Percentiles rank a stretch among this genome's conserved stretches.
Conservation (phyloP, 37 sponge, comb jelly and placozoan genomes). For the Hexactinellida sp. region DNA sequence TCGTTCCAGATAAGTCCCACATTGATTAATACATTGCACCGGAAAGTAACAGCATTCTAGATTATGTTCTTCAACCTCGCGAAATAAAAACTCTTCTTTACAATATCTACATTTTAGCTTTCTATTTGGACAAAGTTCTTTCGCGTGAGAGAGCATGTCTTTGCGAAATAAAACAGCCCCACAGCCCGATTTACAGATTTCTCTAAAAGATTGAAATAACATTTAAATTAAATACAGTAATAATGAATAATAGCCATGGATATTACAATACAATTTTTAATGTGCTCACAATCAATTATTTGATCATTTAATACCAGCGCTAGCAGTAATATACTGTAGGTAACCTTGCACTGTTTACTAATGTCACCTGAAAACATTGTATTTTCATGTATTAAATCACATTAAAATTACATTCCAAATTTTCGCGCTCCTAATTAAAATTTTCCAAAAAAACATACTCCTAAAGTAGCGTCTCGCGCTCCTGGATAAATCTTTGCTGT, state of each 20-base stretch:
- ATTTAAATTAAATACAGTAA: background rate
- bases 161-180: background rate
- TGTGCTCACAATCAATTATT: background rate
- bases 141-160: background rate
- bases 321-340: too few relatives aligned
- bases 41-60: background rate
- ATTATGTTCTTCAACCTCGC: background rate
- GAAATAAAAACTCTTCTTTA: background rate
- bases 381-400: too few relatives aligned
- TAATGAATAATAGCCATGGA: background rate
- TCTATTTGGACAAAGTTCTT: conserved; percentile 2
- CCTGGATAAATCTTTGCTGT: too few relatives aligned
- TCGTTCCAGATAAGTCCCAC: background rate
- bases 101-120: conserved; percentile 2
- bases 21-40: background rate
- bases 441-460: too few relatives aligned
- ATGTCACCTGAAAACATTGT: too few relatives aligned
- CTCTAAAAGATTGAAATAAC: background rate
- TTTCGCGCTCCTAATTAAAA: too few relatives aligned
- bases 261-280: background rate
- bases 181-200: background rate
- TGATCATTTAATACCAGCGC: too few relatives aligned
- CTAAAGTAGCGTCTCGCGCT: too few relatives aligned
- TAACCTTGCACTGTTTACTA: too few relatives aligned
- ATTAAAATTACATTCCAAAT: too few relatives aligned